Conservation (phyloP, 2,797 vertebrate genomes). For the Pseudotriccus pelzelni region DNA sequence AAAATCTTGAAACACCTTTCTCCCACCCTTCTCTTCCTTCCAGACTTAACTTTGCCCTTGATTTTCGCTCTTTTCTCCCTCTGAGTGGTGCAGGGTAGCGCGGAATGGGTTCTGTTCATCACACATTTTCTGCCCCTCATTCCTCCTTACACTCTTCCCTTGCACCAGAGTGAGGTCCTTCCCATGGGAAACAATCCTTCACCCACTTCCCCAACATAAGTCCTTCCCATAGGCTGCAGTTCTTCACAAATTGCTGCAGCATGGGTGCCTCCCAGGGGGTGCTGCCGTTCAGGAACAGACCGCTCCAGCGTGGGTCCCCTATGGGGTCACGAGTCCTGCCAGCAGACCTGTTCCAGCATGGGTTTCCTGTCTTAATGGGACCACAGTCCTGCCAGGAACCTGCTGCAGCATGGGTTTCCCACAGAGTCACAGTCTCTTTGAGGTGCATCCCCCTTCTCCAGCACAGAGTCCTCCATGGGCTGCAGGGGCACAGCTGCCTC, state of each 20-base stretch:
- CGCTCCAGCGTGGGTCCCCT: not conserved
- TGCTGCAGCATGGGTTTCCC: not conserved
- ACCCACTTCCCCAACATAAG: not conserved
- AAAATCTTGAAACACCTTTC: not conserved
- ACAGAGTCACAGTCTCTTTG: not conserved
- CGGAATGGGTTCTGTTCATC: not conserved
- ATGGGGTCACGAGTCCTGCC: not conserved
- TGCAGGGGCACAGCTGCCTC: not conserved
- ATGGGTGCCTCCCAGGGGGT: too few species aligned
- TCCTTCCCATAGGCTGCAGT: not conserved
- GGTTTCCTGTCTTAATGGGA: not conserved
- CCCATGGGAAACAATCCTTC: not conserved
- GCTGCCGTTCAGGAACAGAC: not conserved
- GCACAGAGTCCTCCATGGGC: too few species aligned
- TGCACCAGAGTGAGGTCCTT: not conserved
- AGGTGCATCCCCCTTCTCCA: not conserved
- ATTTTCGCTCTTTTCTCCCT: not conserved
- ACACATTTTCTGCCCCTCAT: not conserved
- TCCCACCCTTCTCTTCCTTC: not conserved
- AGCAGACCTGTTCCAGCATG: not conserved
- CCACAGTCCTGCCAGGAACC: not conserved
- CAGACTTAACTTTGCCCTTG: not conserved
- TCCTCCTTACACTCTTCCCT: not conserved
- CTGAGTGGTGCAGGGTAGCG: too few species aligned
- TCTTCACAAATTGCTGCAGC: not conserved